A percentile compares a stretch with the other conserved stretches of the same genome.
Evolutionary conservation across 2,113 vertebrate species (phyloP).

Genomic region (Saccopteryx bilineata): DNA sequence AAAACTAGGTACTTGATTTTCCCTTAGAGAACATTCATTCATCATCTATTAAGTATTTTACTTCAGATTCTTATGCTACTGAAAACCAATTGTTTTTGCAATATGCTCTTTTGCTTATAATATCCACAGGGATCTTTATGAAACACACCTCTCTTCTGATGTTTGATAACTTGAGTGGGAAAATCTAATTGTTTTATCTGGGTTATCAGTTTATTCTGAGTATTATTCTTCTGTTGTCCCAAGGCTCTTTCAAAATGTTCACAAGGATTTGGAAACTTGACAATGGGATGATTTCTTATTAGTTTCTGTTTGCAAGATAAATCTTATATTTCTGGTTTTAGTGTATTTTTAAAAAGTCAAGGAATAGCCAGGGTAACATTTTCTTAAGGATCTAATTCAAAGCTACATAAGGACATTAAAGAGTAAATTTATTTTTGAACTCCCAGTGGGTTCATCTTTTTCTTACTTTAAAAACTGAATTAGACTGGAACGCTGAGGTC

Average conservation of each 20-base stretch:
- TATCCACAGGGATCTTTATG: neutral
- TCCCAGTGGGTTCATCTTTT: neutral
- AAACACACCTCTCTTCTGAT: neutral
- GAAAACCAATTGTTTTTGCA: neutral
- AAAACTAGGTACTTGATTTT: neutral
- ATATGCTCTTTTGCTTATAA: neutral
- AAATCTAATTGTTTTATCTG: neutral
- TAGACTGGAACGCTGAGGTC: neutral
- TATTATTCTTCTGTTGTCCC: neutral
- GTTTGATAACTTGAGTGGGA: neutral
- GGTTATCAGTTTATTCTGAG: neutral
- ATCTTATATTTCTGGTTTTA: neutral
- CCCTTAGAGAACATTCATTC: neutral
- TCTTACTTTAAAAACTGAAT: neutral
- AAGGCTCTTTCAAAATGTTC: neutral
- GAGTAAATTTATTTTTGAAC: neutral
- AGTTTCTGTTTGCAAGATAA: conserved; percentile 19
- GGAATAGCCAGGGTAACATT: neutral
- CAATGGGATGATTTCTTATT: neutral
- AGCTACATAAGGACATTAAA: neutral
- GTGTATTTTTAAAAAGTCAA: neutral
- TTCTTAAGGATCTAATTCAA: neutral
- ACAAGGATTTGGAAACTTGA: neutral
- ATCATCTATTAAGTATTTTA: neutral
- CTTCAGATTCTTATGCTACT: neutral